Evolutionary conservation across 2,888 invertebrate genomes (phyloP), one percentile per base, ranked within the genome.

Genomic region (Macaria notata): DNA sequence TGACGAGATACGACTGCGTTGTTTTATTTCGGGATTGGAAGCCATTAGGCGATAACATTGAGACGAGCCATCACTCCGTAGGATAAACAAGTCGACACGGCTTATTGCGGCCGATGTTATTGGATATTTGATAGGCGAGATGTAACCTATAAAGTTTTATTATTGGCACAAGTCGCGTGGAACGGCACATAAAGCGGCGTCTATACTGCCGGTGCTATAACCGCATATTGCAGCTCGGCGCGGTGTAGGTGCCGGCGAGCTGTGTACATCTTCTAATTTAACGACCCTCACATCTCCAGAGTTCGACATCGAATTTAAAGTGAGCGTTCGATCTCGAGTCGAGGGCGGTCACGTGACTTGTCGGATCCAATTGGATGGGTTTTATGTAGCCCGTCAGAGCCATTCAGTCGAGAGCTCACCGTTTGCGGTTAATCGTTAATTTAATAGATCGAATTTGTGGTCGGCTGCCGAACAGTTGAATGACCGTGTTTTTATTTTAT

Each of bases 231-330:
- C 53, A 53, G 45, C 33, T 42, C 53, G 41, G 45, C 59, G 60
- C 56, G 57, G 54, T 57, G 62, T 60, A 61, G 54, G 59, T 65
- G 41, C 4, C n/a, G 66, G 68, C 63, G 59, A 61, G 62, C 49
- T 59, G 65, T 68, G 72, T 75, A 76, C 69, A 73, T 75, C 72
- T 75, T 80, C 81, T 85, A 86, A 88, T 88, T 89, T 89, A 86
- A 88, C 84, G 86, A 88, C 74, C 81, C 74, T 75, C 71, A 80
- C 80, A 79, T 81, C 82, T 83, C 80, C 71, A 76, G 79, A 78
- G 76, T 78, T 78, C 75, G 78, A 79, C 83, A 84, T 86, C 84
- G 83, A 86, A 86, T 86, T 86, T 88, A 85, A 85, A 87, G 85
- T 82, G 79, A 76, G 81, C 82, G 81, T 85, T 81, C 75, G 80